Percentiles rank a stretch among this genome's conserved stretches.
These are phyloP conservation scores for Pipistrellus pipistrellus DNA, from an alignment of 2,797 vertebrate genomes.

Conservation along the genomic window DNA sequence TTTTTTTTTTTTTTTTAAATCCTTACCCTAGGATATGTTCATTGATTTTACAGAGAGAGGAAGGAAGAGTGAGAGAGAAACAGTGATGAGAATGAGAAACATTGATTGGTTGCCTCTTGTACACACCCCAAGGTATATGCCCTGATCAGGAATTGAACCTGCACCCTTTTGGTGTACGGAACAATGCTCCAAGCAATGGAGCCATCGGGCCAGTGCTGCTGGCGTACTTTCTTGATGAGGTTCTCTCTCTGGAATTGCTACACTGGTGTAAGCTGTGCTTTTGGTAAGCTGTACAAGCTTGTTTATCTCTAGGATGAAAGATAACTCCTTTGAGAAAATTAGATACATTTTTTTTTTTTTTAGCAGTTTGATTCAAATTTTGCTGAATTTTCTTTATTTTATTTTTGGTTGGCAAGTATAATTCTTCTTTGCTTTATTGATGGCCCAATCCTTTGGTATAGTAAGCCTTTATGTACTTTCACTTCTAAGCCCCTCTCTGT, in stretches of 20 bases:
- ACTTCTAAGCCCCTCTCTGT: neutral
- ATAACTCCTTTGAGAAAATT: slow-evolving; percentile 2
- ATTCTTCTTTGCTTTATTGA: neutral
- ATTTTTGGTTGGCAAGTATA: neutral
- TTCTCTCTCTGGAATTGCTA: slow-evolving; percentile 74
- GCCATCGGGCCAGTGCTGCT: neutral
- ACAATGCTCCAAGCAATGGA: neutral
- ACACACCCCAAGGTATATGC: neutral
- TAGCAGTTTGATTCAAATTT: neutral
- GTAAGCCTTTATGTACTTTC: neutral
- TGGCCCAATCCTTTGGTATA: neutral
- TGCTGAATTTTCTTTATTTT: neutral
- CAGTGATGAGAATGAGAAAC: neutral
- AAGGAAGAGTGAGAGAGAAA: neutral
- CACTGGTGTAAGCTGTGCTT: slow-evolving; percentile 33
- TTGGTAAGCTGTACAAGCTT: slow-evolving; percentile 56
- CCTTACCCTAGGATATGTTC: neutral
- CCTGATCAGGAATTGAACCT: neutral
- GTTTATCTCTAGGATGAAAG: slow-evolving; percentile 65
- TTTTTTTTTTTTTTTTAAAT: neutral
- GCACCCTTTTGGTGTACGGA: neutral
- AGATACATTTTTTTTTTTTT: neutral
- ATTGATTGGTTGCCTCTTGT: neutral
- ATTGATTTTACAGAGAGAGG: neutral
- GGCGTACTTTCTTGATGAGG: slow-evolving; percentile 60